These are phyloP conservation scores for Pithys albifrons DNA, from an alignment of 2,113 vertebrate species.

Conservation along the genomic window DNA sequence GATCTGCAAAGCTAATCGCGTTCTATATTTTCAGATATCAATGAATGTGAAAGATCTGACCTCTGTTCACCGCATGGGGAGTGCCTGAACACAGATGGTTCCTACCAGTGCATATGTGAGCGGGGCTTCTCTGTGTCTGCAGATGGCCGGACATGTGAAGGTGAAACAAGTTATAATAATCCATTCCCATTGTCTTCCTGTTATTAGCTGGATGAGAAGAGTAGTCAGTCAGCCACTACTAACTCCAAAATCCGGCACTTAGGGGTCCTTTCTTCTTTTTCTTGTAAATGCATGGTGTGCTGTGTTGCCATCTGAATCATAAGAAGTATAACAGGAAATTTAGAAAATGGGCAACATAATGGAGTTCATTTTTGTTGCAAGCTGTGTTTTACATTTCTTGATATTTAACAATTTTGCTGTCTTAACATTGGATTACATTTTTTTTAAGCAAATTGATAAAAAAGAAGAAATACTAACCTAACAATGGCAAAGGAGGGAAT, in stretches of 20 bases:
- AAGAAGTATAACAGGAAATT: not conserved
- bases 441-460: not conserved
- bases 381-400: not conserved
- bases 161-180: constrained; percentile 67
- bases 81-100: constrained; percentile 90
- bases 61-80: constrained; percentile 83
- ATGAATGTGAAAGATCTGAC: constrained; percentile 87
- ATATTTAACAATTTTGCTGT: not conserved
- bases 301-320: not conserved
- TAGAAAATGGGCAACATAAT: not conserved
- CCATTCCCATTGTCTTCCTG: not conserved
- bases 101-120: constrained; percentile 88
- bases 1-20: not conserved
- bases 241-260: not conserved
- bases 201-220: not conserved
- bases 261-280: not conserved
- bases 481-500: not conserved
- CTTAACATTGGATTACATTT: not conserved
- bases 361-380: not conserved
- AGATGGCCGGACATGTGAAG: constrained; percentile 82
- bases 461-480: not conserved
- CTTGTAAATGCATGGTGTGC: accelerated
- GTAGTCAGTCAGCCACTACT: not conserved
- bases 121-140: constrained; percentile 82
- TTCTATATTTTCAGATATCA: constrained; percentile 81